Conservation (phyloP, 2,113 vertebrate genomes). For the Coregonus clupeaformis region DNA sequence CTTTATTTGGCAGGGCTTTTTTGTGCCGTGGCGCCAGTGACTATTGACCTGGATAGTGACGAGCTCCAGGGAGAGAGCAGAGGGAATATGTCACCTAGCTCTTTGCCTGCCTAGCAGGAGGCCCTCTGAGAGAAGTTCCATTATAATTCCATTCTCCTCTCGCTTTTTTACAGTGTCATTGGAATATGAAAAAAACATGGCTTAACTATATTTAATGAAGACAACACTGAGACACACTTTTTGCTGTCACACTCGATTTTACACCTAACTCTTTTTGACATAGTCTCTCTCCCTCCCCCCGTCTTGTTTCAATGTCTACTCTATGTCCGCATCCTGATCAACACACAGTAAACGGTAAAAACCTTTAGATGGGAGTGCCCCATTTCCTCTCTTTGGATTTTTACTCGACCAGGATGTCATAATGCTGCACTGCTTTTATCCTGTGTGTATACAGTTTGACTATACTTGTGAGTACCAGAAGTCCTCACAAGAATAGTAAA, state of each 20-base stretch:
- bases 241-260: no score
- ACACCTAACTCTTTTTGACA: no score
- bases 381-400: not conserved
- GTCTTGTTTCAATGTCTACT: no score
- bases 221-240: not conserved
- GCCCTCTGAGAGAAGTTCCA: not conserved
- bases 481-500: no score
- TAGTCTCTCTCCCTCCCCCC: no score
- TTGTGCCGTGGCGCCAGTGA: conserved; percentile 80
- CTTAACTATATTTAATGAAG: not conserved
- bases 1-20: conserved; percentile 81
- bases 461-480: no score
- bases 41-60: conserved; percentile 81
- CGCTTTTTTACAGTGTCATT: no score
- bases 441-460: not conserved
- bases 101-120: not conserved
- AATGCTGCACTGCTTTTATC: not conserved
- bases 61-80: conserved; percentile 21
- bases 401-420: not conserved
- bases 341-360: no score
- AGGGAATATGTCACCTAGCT: conserved; percentile 24
- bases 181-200: not conserved
- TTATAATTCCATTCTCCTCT: not conserved
- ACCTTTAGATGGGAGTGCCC: not conserved
- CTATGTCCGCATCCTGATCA: no score